These are phyloP conservation scores for Gallinago media DNA, from an alignment of 2,113 vertebrate genomes.

Conservation along the genomic window DNA sequence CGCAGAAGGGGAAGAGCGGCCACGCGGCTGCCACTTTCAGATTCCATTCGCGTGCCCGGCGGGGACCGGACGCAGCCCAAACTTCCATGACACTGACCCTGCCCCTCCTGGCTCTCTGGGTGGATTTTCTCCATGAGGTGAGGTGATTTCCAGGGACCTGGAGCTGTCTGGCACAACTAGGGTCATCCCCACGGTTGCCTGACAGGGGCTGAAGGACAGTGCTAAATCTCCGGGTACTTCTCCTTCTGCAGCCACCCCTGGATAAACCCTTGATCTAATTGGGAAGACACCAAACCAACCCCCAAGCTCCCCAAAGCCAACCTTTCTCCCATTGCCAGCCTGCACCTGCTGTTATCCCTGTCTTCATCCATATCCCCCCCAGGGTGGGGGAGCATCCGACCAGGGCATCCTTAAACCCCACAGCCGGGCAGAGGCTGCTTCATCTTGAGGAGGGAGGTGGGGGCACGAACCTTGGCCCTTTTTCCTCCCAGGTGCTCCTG, in stretches of 20 bases:
- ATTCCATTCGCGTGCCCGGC: neutral
- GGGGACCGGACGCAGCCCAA: neutral
- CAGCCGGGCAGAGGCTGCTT: fast-evolving
- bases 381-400: fast-evolving
- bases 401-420: neutral
- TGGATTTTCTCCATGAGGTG: neutral
- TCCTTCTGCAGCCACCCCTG: neutral
- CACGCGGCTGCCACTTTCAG: neutral
- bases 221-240: neutral
- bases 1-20: neutral
- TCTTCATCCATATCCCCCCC: neutral
- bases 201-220: neutral
- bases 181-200: fast-evolving
- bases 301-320: neutral
- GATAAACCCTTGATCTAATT: no score
- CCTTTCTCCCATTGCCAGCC: neutral
- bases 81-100: neutral
- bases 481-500: neutral
- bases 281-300: neutral
- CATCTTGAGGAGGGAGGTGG: fast-evolving
- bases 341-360: neutral
- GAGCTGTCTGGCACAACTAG: neutral
- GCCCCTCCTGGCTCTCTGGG: neutral
- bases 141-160: neutral
- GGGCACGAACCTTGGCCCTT: neutral